phyloP scores from a whole-genome alignment of 2,113 vertebrate species.

The Glaucidium brasilianum region DNA sequence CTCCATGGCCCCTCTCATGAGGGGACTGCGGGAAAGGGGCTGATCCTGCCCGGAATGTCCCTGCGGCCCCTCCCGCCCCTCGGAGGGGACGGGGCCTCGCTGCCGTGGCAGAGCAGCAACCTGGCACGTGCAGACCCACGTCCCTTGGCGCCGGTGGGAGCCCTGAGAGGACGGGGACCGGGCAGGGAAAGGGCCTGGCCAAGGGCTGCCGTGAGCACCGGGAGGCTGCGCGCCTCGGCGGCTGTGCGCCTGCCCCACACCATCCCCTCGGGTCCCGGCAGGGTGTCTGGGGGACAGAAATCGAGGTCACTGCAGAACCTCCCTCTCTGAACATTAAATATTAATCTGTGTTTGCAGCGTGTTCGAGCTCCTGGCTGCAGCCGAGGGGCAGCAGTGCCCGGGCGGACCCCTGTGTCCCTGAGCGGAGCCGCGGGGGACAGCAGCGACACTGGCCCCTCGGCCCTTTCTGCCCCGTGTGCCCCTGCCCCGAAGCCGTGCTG shows the following conservation, averaged over 20 bases:
- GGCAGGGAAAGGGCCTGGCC: not conserved
- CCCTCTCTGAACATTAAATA: not conserved
- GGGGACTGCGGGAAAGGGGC: not conserved
- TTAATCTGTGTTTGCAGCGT: not conserved
- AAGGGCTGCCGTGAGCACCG: not conserved
- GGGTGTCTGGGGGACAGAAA: not conserved
- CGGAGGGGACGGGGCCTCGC: fast-evolving
- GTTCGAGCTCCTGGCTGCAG: not conserved
- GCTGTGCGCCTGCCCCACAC: fast-evolving
- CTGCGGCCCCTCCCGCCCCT: fast-evolving
- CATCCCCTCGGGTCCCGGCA: not conserved
- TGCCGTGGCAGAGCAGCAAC: fast-evolving
- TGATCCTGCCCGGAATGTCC: not conserved
- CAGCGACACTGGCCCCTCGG: fast-evolving
- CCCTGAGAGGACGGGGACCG: not conserved
- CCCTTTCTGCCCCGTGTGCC: not conserved
- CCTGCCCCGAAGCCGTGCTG: fast-evolving
- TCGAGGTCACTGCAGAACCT: not conserved
- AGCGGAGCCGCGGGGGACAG: fast-evolving
- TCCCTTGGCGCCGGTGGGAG: not conserved
- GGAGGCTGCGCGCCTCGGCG: fast-evolving
- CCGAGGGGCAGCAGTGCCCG: not conserved
- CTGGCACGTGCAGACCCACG: fast-evolving
- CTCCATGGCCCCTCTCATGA: not conserved
- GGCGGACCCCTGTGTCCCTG: fast-evolving